Conservation (phyloP, 2,888 invertebrate species). For the Hypselothyrea guttata region DNA sequence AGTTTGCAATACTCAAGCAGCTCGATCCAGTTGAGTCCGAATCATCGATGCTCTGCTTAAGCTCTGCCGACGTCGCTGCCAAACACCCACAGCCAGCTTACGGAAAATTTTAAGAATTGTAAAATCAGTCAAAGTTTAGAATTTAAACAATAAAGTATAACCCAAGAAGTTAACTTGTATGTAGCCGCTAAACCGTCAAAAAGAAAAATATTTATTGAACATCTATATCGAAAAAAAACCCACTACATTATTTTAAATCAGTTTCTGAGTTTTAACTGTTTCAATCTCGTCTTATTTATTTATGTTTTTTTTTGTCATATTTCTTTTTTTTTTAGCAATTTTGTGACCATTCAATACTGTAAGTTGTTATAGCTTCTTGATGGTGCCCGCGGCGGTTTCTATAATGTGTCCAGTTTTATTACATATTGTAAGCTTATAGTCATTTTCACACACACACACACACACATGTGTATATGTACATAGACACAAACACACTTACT, state of each 20-base stretch:
- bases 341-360: slow-evolving; percentile 23
- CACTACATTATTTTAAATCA: slow-evolving; percentile 6
- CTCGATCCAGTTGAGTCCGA: no score
- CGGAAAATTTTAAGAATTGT: no score
- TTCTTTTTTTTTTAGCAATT: slow-evolving; percentile 15
- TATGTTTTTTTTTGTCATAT: neutral
- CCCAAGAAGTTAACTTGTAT: no score
- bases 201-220: no score
- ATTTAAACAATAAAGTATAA: no score
- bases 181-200: no score
- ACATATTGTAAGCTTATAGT: slow-evolving; percentile 69
- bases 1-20: no score
- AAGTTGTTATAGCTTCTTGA: slow-evolving; percentile 27
- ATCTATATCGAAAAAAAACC: no score
- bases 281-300: neutral
- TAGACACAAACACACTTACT: slow-evolving; percentile 12
- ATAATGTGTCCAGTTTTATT: slow-evolving; percentile 68
- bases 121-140: no score
- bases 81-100: no score
- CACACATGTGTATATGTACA: slow-evolving; percentile 11
- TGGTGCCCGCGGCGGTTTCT: slow-evolving; percentile 57
- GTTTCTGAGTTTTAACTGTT: slow-evolving; percentile 6
- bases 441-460: slow-evolving; percentile 35
- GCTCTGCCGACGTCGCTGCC: no score
- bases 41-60: no score